These are phyloP conservation scores for Pipra filicauda DNA, from an alignment of 2,113 vertebrate genomes.

Conservation along the genomic window DNA sequence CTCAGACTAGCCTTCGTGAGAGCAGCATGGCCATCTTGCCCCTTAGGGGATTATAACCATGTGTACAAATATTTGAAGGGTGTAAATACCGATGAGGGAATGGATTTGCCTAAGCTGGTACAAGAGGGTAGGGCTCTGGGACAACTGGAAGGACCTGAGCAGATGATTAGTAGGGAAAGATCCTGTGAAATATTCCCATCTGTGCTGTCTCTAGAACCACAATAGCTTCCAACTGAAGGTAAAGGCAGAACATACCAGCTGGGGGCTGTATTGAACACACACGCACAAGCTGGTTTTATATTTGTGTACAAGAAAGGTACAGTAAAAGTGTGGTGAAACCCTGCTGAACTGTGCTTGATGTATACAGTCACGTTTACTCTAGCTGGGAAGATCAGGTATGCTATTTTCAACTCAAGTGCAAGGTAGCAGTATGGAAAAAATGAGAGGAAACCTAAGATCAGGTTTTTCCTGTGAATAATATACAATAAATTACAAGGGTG, in stretches of 20 bases:
- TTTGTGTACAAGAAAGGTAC: background rate
- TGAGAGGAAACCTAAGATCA: background rate
- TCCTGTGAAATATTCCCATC: background rate
- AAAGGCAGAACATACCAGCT: constrained; percentile 8
- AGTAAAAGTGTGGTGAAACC: background rate
- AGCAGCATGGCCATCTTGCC: background rate
- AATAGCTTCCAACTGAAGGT: background rate
- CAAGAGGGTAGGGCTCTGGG: background rate
- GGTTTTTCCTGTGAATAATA: background rate
- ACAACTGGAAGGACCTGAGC: background rate
- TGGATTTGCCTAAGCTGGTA: background rate
- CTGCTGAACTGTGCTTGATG: background rate
- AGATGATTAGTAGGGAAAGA: background rate
- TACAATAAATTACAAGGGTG: background rate
- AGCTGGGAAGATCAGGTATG: background rate
- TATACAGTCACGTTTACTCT: background rate
- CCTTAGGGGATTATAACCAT: background rate
- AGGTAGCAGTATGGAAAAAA: background rate
- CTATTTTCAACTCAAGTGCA: background rate
- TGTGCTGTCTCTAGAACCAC: background rate
- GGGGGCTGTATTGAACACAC: background rate
- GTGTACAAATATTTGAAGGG: background rate
- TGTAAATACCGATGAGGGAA: background rate
- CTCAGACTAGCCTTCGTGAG: background rate
- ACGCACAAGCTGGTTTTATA: background rate